phyloP scores from a whole-genome alignment of 2,797 vertebrate genomes.

The Emys orbicularis region DNA sequence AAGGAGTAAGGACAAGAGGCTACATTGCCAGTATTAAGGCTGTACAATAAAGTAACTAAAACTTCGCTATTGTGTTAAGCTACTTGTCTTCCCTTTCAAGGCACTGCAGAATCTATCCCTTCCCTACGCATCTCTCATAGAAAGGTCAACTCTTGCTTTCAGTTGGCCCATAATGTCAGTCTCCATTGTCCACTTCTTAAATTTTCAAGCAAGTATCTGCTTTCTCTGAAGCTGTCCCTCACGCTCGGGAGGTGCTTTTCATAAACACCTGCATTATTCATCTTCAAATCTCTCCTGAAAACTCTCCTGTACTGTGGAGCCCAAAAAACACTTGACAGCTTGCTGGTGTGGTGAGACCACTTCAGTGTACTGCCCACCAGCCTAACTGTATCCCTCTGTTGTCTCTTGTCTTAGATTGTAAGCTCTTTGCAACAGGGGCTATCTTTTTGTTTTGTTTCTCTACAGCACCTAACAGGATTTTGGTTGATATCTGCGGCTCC shows the following conservation, averaged over 20 bases:
- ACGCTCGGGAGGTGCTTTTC: background rate
- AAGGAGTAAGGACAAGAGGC: background rate
- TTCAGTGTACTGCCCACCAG: too few relatives aligned
- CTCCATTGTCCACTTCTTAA: background rate
- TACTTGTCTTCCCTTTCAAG: too few relatives aligned
- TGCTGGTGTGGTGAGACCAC: too few relatives aligned
- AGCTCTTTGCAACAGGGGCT: too few relatives aligned
- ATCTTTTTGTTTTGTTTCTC: background rate
- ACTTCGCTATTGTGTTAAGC: too few relatives aligned
- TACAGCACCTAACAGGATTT: background rate
- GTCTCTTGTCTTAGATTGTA: background rate
- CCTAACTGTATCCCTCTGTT: background rate
- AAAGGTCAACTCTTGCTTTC: background rate
- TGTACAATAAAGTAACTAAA: too few relatives aligned
- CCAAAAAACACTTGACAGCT: too few relatives aligned
- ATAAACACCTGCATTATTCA: too few relatives aligned
- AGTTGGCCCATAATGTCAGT: background rate
- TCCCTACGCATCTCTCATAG: too few relatives aligned
- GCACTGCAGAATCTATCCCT: too few relatives aligned
- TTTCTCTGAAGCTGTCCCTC: background rate
- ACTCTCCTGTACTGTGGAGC: too few relatives aligned
- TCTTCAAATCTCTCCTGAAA: too few relatives aligned
- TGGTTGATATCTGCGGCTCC: background rate
- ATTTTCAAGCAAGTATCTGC: background rate
- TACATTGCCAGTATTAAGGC: accelerated